Conservation (phyloP, 2,113 vertebrate genomes). For the Callithrix jacchus region DNA sequence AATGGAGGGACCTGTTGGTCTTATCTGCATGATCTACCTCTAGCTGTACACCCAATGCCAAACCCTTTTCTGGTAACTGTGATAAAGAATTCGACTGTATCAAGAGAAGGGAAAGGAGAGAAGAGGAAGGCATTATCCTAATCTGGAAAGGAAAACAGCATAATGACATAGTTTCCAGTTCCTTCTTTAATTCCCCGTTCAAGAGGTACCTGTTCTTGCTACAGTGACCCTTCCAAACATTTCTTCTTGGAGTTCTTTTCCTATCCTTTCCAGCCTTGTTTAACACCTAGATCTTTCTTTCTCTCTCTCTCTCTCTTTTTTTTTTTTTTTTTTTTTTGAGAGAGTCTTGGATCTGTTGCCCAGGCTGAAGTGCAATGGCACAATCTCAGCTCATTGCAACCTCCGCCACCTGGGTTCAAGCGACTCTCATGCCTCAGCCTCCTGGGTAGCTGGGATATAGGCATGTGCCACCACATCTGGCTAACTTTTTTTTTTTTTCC, state of each 20-base stretch:
- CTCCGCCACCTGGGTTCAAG: too few species aligned
- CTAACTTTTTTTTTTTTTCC: too few species aligned
- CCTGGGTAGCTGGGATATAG: too few species aligned
- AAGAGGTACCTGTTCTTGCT: not conserved
- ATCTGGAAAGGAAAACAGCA: not conserved
- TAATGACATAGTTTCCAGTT: not conserved
- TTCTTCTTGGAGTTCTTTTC: slow-evolving; percentile 16
- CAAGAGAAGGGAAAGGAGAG: not conserved
- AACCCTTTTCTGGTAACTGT: not conserved
- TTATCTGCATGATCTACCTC: not conserved
- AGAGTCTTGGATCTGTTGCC: too few species aligned
- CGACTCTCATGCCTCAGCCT: too few species aligned
- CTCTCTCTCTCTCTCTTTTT: too few species aligned
- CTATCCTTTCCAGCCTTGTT: slow-evolving; percentile 27
- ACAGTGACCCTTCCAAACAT: not conserved
- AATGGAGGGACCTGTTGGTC: not conserved
- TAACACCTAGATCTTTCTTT: slow-evolving; percentile 42
- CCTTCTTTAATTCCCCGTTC: not conserved
- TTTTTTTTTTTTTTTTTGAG: too few species aligned
- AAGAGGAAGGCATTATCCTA: not conserved
- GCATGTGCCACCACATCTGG: too few species aligned
- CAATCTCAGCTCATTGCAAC: too few species aligned
- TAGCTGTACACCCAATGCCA: not conserved
- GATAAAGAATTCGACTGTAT: not conserved
- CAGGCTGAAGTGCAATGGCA: too few species aligned